These are phyloP conservation scores for Lasioglossum villosulum DNA, from an alignment of 2,888 invertebrate species.

Conservation along the genomic window DNA sequence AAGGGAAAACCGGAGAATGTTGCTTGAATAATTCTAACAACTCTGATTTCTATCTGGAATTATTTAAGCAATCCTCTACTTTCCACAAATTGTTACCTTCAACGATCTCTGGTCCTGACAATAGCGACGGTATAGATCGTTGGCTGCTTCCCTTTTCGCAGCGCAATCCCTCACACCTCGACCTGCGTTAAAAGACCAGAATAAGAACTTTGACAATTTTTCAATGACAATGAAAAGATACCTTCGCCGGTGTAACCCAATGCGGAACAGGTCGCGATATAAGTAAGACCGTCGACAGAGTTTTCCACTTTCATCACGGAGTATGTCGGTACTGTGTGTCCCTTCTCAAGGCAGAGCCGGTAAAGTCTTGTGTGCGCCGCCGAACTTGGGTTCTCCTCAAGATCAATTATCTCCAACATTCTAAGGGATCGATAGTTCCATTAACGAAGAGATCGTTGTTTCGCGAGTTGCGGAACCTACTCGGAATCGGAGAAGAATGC, in stretches of 20 bases:
- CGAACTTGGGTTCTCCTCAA: slow-evolving; percentile 57
- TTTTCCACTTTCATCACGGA: slow-evolving; percentile 33
- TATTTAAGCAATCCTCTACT: not conserved
- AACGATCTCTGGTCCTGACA: not conserved
- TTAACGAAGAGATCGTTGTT: not conserved
- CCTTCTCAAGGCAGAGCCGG: slow-evolving; percentile 69
- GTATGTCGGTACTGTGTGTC: slow-evolving; percentile 65
- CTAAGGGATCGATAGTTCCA: slow-evolving; percentile 43
- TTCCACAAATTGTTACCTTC: slow-evolving; percentile 18
- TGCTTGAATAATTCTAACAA: not conserved
- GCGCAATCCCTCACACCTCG: slow-evolving; percentile 50
- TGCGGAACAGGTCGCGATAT: slow-evolving; percentile 68
- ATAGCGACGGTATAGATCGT: slow-evolving; percentile 53
- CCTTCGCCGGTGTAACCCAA: slow-evolving; percentile 64
- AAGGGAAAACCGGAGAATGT: too few relatives aligned
- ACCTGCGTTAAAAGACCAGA: slow-evolving; percentile 50
- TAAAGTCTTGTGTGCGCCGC: slow-evolving; percentile 70
- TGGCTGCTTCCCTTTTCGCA: slow-evolving; percentile 68
- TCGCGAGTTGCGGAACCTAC: slow-evolving; percentile 53
- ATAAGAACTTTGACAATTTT: not conserved
- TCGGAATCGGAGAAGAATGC: slow-evolving; percentile 64
- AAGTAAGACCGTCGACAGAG: slow-evolving; percentile 54
- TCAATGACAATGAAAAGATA: slow-evolving; percentile 35
- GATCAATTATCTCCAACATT: slow-evolving; percentile 66
- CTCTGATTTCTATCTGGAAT: not conserved